These are phyloP conservation scores for Drosophila oshimai DNA, from an alignment of 1,140 invertebrate species.

Conservation along the genomic window DNA sequence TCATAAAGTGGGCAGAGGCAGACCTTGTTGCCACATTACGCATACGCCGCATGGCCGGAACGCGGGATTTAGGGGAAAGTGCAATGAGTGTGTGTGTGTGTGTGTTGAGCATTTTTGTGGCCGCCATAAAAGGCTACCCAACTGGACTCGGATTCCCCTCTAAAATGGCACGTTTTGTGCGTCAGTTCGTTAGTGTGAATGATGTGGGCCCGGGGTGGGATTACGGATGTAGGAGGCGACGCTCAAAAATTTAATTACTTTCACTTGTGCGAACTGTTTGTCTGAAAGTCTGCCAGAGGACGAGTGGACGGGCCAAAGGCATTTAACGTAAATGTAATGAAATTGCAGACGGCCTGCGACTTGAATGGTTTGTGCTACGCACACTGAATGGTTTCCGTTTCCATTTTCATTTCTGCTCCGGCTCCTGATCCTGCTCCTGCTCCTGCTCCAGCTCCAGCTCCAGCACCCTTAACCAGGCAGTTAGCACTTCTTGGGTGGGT, in stretches of 20 bases:
- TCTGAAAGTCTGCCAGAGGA: constrained; percentile 40
- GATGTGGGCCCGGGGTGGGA: constrained; percentile 24
- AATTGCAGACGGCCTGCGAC: constrained; percentile 54
- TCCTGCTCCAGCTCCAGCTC: neutral
- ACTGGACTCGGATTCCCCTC: constrained; percentile 27
- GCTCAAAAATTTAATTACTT: constrained; percentile 80
- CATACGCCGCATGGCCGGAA: constrained; percentile 39
- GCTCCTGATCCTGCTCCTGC: neutral
- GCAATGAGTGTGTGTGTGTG: constrained; percentile 61
- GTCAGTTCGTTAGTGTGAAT: constrained; percentile 71
- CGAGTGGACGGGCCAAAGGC: constrained; percentile 54
- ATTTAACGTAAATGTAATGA: constrained; percentile 77
- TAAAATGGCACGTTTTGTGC: constrained; percentile 50
- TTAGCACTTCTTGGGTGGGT: constrained; percentile 25
- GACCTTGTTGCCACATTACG: constrained; percentile 54
- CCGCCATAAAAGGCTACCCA: constrained; percentile 56
- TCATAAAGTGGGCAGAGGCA: constrained; percentile 48
- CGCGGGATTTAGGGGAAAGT: constrained; percentile 24
- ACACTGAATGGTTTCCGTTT: constrained; percentile 25
- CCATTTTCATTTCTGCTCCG: constrained; percentile 5
- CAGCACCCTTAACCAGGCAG: neutral
- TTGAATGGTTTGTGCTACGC: constrained; percentile 36
- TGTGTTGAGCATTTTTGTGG: constrained; percentile 75
- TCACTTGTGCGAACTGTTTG: constrained; percentile 74
- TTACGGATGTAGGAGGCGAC: neutral